A percentile compares a stretch with the other conserved stretches of the same genome.
phyloP scores from a whole-genome alignment of 1,140 invertebrate genomes.

The Drosophila varians region DNA sequence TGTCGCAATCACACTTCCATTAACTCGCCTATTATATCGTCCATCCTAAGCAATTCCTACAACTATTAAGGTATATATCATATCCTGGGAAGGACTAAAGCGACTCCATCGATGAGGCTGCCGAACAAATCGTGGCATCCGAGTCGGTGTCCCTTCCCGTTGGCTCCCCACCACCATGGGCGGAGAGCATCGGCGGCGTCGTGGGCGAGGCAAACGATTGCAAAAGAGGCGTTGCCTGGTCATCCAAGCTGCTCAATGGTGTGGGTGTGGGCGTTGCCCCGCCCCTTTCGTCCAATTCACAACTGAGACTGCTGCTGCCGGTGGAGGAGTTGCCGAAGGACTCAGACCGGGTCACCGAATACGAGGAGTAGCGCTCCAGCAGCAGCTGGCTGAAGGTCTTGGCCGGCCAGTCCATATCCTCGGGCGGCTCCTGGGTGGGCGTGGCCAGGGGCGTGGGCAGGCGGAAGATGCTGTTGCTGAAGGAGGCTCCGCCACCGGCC shows the following conservation, averaged over 20 bases:
- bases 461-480: constrained; percentile 67
- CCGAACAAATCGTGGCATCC: constrained; percentile 69
- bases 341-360: constrained; percentile 15
- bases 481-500: constrained; percentile 63
- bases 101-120: constrained; percentile 66
- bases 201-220: constrained; percentile 52
- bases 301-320: constrained; percentile 60
- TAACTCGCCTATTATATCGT: no score
- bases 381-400: constrained; percentile 55
- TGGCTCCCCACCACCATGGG: constrained; percentile 19
- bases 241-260: constrained; percentile 46
- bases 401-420: constrained; percentile 61
- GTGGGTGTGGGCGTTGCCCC: constrained; percentile 38
- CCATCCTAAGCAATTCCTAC: no score
- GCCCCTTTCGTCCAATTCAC: not conserved
- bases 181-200: constrained; percentile 55
- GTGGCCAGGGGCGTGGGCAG: constrained; percentile 64
- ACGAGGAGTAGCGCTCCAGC: constrained; percentile 54
- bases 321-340: constrained; percentile 49
- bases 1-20: no score
- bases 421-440: constrained; percentile 32
- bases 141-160: constrained; percentile 37
- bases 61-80: not conserved
- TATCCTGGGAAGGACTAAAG: constrained; percentile 18
- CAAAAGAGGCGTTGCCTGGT: constrained; percentile 57